Conservation (phyloP, 2,113 vertebrate genomes). For the Eretmochelys imbricata region DNA sequence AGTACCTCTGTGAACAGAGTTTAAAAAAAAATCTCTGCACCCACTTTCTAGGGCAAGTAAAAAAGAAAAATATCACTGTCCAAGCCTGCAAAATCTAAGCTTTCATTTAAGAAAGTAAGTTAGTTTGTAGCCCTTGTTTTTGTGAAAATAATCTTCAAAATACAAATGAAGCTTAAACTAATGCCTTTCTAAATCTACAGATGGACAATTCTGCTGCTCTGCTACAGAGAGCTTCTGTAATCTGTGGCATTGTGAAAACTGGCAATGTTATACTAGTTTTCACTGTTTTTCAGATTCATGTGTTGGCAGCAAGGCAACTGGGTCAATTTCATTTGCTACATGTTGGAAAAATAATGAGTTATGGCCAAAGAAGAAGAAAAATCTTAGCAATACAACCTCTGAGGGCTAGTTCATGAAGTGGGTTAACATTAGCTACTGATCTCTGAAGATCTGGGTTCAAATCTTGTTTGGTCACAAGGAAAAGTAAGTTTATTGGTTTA, state of each 20-base stretch:
- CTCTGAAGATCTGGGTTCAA: neutral
- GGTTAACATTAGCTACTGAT: neutral
- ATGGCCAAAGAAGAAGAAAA: neutral
- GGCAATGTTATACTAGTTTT: neutral
- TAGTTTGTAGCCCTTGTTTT: neutral
- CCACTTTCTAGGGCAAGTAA: neutral
- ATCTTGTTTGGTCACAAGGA: neutral
- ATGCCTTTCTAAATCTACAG: neutral
- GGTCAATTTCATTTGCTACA: neutral
- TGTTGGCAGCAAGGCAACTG: neutral
- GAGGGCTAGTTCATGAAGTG: neutral
- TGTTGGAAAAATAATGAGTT: neutral
- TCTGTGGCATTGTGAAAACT: neutral
- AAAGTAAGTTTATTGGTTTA: neutral
- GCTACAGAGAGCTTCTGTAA: neutral
- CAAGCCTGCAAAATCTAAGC: accelerated
- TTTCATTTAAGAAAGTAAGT: neutral
- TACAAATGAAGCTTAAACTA: neutral
- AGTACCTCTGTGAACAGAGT: neutral
- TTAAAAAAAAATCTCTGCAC: neutral
- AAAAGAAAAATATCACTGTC: neutral
- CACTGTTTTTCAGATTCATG: neutral
- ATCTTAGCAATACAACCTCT: neutral
- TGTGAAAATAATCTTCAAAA: neutral
- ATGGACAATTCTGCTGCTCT: neutral